These are phyloP conservation scores for Lemur catta DNA, from an alignment of 2,797 vertebrate genomes.

Conservation along the genomic window DNA sequence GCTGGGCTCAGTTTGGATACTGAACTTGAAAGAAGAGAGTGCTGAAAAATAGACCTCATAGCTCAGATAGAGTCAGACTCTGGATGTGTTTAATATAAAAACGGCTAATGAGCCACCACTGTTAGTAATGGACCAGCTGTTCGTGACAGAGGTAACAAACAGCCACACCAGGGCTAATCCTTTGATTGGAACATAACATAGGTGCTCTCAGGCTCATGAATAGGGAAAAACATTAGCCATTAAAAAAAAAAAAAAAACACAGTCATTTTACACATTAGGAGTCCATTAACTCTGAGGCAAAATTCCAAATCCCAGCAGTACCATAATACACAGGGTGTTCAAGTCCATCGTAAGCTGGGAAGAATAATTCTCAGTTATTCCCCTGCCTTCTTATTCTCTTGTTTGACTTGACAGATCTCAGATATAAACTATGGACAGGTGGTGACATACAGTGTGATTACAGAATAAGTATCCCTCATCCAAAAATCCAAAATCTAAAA, in stretches of 20 bases:
- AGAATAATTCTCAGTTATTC: slow-evolving; percentile 5
- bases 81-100: slow-evolving; percentile 30
- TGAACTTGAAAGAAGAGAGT: background rate
- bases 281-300: slow-evolving; percentile 41
- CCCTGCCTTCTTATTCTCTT: background rate
- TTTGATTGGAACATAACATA: slow-evolving; percentile 6
- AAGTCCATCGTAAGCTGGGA: slow-evolving; percentile 7
- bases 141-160: background rate
- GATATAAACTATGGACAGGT: background rate
- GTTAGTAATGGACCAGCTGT: slow-evolving; percentile 9
- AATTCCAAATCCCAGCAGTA: background rate
- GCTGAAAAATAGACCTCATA: background rate
- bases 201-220: background rate
- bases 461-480: background rate
- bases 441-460: background rate
- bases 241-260: background rate
- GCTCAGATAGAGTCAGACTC: background rate
- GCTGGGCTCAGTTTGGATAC: background rate
- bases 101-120: background rate
- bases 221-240: background rate
- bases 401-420: background rate
- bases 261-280: slow-evolving; percentile 58
- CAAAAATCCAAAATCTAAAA: background rate
- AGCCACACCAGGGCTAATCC: background rate
- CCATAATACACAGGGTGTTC: background rate